Conservation (phyloP, 1,140 invertebrate genomes). For the Ditylenchus dipsaci region DNA sequence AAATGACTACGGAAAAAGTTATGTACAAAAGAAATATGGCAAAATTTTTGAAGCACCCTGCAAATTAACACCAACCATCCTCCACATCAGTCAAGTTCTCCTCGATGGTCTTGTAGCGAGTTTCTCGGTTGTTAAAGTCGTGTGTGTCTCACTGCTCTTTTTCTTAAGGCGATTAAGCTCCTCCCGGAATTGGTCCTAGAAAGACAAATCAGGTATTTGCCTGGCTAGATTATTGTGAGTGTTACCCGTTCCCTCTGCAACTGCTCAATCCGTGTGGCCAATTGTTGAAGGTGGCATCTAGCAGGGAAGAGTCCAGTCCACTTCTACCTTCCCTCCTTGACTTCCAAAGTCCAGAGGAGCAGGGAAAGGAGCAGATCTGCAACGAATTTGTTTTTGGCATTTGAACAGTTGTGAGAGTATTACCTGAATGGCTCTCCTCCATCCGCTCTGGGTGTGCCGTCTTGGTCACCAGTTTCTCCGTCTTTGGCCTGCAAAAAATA, state of each 20-base stretch:
- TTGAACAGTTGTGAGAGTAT: too few relatives aligned
- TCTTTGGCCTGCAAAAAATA: conserved; percentile 3
- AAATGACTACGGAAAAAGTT: too few relatives aligned
- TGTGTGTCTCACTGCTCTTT: conserved; percentile 52
- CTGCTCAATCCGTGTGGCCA: conserved; percentile 48
- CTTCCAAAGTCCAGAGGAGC: conserved; percentile 36
- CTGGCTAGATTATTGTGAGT: not conserved
- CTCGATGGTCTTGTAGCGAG: conserved; percentile 52
- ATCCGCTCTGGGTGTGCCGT: not conserved
- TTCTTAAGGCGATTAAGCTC: conserved; percentile 55
- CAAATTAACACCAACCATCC: conserved; percentile 48
- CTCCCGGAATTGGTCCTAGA: conserved; percentile 53
- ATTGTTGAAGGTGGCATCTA: conserved; percentile 50
- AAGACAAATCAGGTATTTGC: not conserved
- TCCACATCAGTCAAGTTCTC: conserved; percentile 51
- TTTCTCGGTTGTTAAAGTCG: conserved; percentile 55
- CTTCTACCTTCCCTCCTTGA: conserved; percentile 25
- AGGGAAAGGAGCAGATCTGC: conserved; percentile 50
- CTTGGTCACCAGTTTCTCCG: not conserved
- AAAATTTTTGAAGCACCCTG: too few relatives aligned
- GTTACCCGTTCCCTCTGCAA: conserved; percentile 51
- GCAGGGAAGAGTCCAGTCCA: conserved; percentile 27
- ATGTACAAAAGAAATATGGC: too few relatives aligned
- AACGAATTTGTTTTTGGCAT: conserved; percentile 15
- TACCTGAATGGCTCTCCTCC: not conserved